These are phyloP conservation scores for Panthera uncia DNA, from an alignment of 2,113 vertebrate genomes.

Conservation along the genomic window DNA sequence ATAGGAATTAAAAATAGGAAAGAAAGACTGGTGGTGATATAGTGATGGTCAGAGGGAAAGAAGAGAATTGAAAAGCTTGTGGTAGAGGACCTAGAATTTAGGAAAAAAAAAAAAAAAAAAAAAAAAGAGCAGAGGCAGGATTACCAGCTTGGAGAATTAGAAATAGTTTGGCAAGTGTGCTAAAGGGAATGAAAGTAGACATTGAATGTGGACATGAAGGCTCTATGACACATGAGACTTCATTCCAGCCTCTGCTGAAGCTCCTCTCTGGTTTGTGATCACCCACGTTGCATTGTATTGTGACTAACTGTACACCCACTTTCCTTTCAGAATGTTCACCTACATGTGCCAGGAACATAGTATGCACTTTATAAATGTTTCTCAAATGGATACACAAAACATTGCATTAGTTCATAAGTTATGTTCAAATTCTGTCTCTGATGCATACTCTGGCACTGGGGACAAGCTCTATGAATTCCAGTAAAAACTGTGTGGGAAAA, in stretches of 20 bases:
- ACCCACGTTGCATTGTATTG: neutral
- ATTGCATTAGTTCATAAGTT: neutral
- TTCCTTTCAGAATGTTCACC: neutral
- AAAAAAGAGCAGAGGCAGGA: neutral
- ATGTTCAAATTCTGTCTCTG: neutral
- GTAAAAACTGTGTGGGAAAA: neutral
- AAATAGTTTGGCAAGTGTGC: neutral
- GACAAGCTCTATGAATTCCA: neutral
- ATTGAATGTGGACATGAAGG: neutral
- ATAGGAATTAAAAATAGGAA: neutral
- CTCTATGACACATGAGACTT: neutral
- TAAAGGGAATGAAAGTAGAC: neutral
- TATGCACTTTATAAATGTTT: neutral
- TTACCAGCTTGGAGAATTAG: neutral
- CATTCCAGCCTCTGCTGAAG: neutral
- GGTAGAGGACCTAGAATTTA: neutral
- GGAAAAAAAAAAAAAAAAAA: too few relatives aligned
- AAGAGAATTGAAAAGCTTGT: neutral
- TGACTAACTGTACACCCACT: neutral
- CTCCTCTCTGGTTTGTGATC: neutral
- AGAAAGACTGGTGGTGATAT: neutral
- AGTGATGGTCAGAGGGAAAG: neutral
- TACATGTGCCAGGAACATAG: neutral
- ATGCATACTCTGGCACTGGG: neutral
- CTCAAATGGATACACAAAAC: neutral